Percentiles rank a stretch among this genome's conserved stretches.
Evolutionary conservation across 1,140 invertebrate species (phyloP).

Genomic region (Nebria ingens): DNA sequence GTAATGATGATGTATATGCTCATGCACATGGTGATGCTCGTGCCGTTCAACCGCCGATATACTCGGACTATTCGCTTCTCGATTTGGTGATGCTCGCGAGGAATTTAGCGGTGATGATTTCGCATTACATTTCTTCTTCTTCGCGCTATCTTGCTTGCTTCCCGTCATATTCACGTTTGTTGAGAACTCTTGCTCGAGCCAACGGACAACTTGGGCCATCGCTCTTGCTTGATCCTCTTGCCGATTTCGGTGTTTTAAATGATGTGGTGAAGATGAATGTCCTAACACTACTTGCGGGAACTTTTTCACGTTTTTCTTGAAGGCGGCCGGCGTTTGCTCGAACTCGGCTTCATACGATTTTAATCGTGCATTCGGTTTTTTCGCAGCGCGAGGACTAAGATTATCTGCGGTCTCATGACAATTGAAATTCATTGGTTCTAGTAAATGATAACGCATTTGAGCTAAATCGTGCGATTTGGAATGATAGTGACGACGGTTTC

Average conservation of each 20-base stretch:
- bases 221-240: slow-evolving; percentile 58
- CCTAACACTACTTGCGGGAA: slow-evolving; percentile 21
- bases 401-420: background rate
- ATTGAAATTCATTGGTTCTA: slow-evolving; percentile 30
- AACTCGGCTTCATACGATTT: slow-evolving; percentile 16
- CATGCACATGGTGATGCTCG: slow-evolving; percentile 61
- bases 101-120: slow-evolving; percentile 18
- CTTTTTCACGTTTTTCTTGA: slow-evolving; percentile 19
- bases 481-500: slow-evolving; percentile 23
- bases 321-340: slow-evolving; percentile 7
- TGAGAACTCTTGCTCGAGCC: slow-evolving; percentile 42
- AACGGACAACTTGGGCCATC: slow-evolving; percentile 54
- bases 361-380: slow-evolving; percentile 13
- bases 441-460: slow-evolving; percentile 31
- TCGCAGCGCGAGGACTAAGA: slow-evolving; percentile 5
- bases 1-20: slow-evolving; percentile 76
- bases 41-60: slow-evolving; percentile 38
- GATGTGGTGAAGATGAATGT: slow-evolving; percentile 36
- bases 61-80: slow-evolving; percentile 17
- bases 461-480: slow-evolving; percentile 41
- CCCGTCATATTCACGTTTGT: slow-evolving; percentile 21
- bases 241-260: slow-evolving; percentile 52
- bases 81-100: slow-evolving; percentile 12
- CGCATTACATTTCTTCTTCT: slow-evolving; percentile 11
- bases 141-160: slow-evolving; percentile 15